These are phyloP conservation scores for Desmodus rotundus DNA, from an alignment of 2,113 vertebrate species.

Conservation along the genomic window DNA sequence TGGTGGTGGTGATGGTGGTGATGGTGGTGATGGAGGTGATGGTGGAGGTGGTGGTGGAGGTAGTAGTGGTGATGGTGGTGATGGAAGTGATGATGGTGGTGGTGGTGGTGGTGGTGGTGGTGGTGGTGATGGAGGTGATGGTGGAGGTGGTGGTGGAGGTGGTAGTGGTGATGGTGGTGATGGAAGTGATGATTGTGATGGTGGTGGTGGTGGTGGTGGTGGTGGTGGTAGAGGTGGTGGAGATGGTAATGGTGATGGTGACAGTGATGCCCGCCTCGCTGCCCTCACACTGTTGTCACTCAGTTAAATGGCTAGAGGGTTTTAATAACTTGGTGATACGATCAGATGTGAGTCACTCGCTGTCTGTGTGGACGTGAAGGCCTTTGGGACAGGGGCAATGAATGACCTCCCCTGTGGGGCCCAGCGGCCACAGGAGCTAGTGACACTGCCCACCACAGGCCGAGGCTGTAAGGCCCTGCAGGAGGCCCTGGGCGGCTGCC, in stretches of 20 bases:
- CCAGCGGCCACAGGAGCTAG: neutral
- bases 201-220: accelerated
- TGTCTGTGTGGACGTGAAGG: neutral
- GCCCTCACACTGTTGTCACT: neutral
- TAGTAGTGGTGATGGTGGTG: accelerated
- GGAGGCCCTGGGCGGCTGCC: neutral
- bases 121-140: neutral
- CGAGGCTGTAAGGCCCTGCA: too few relatives aligned
- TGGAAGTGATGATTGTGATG: neutral
- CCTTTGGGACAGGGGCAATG: neutral
- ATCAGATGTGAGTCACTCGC: accelerated
- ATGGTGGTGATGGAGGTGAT: neutral
- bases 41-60: neutral
- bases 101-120: accelerated
- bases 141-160: neutral
- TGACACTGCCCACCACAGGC: too few relatives aligned
- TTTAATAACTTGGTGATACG: neutral
- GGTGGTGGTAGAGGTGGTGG: neutral
- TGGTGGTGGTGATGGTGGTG: accelerated
- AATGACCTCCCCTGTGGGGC: neutral
- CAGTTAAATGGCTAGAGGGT: too few relatives aligned
- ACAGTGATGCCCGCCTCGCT: neutral
- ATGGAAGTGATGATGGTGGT: accelerated
- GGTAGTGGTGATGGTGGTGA: accelerated
- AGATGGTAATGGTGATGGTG: accelerated